These are phyloP conservation scores for Sebastes paucispinis DNA, from an alignment of 2,797 vertebrate genomes.

Conservation along the genomic window DNA sequence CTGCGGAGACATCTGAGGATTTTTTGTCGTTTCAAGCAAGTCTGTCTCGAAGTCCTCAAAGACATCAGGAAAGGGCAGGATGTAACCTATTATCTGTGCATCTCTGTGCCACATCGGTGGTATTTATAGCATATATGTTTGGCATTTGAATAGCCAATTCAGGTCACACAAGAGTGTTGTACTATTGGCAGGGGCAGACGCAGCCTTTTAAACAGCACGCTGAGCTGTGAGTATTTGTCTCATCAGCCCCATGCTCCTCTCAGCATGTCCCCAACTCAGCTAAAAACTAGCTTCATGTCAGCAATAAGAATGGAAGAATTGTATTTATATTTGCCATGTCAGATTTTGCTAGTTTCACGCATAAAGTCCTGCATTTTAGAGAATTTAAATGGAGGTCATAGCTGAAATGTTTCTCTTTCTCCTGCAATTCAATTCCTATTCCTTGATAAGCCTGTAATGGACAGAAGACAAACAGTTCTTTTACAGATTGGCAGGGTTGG, in stretches of 20 bases:
- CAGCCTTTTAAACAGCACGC: slow-evolving; percentile 39
- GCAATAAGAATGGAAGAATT: slow-evolving; percentile 41
- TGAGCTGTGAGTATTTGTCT: slow-evolving; percentile 64
- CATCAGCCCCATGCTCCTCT: slow-evolving; percentile 48
- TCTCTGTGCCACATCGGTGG: slow-evolving; percentile 8
- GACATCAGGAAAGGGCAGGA: slow-evolving; percentile 19
- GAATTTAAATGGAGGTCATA: slow-evolving; percentile 2
- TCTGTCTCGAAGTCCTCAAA: slow-evolving; percentile 23
- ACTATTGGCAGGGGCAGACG: slow-evolving; percentile 2
- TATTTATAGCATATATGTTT: slow-evolving; percentile 37
- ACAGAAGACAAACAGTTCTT: slow-evolving; percentile 38
- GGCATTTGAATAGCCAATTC: slow-evolving; percentile 37
- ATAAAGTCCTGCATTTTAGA: background rate
- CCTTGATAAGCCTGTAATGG: slow-evolving; percentile 31
- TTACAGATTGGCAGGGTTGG: slow-evolving; percentile 15
- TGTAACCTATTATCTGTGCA: slow-evolving; percentile 14
- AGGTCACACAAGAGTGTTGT: slow-evolving; percentile 28
- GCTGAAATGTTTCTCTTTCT: background rate
- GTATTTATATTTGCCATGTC: slow-evolving; percentile 35
- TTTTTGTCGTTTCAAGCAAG: slow-evolving; percentile 20
- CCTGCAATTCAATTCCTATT: background rate
- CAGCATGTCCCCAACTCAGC: slow-evolving; percentile 60
- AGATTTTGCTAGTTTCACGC: slow-evolving; percentile 12
- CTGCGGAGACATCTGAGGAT: slow-evolving; percentile 35
- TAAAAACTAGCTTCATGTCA: slow-evolving; percentile 56